These are phyloP conservation scores for Eudorcas thomsonii DNA, from an alignment of 2,113 vertebrate genomes.

Conservation along the genomic window DNA sequence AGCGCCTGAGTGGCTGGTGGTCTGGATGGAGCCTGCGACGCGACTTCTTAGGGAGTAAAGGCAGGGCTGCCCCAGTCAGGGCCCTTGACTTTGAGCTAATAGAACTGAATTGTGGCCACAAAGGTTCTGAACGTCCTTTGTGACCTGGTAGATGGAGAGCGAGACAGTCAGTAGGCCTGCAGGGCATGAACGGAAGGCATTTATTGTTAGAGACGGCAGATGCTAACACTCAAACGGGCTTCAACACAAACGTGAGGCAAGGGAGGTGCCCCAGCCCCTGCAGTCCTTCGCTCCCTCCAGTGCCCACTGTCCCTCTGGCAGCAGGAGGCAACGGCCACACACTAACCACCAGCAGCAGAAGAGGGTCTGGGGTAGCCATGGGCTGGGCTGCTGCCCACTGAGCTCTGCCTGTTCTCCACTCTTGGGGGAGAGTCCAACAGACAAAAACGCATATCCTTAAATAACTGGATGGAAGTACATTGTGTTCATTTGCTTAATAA, in stretches of 20 bases:
- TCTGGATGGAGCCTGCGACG: not conserved
- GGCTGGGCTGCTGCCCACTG: not conserved
- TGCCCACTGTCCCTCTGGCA: not conserved
- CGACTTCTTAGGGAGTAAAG: not conserved
- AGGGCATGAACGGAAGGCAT: not conserved
- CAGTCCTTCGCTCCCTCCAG: not conserved
- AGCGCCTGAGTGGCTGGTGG: not conserved
- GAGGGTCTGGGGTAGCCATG: rapidly evolving
- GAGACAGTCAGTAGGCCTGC: not conserved
- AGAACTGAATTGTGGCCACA: not conserved
- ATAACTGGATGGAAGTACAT: not conserved
- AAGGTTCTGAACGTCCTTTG: not conserved
- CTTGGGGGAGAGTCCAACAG: not conserved
- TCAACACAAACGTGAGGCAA: not conserved
- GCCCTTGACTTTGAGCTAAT: not conserved
- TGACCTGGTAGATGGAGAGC: not conserved
- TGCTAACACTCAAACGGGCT: not conserved
- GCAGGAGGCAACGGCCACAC: not conserved
- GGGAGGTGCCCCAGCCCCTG: rapidly evolving
- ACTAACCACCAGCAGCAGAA: not conserved
- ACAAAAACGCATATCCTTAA: not conserved
- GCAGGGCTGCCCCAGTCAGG: not conserved
- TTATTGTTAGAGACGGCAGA: conserved; percentile 37
- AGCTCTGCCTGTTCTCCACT: not conserved
- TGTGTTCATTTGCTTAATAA: not conserved